phyloP scores from a whole-genome alignment of 2,888 invertebrate species.

The Oxyteleia sp. region DNA sequence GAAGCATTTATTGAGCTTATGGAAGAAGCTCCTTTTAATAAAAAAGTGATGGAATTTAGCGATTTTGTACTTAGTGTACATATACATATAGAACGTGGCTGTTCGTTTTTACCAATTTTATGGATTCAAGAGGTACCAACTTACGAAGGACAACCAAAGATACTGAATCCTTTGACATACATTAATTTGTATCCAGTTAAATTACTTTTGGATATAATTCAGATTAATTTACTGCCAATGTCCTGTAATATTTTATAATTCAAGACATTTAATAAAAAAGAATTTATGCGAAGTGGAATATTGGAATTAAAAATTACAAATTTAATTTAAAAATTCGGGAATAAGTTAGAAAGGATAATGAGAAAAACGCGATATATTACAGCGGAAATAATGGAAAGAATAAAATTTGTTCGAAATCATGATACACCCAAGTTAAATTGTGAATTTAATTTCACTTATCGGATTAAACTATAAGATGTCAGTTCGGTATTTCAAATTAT shows the following conservation, averaged over 20 bases:
- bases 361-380: constrained; percentile 11
- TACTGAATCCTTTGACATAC: too few species aligned
- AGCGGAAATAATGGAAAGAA: constrained; percentile 3
- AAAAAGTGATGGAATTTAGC: too few species aligned
- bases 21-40: too few species aligned
- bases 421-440: constrained; percentile 32
- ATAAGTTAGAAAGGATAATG: background rate
- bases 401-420: constrained; percentile 33
- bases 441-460: constrained; percentile 36
- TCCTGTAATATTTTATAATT: constrained; percentile 22
- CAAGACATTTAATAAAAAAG: background rate
- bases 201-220: too few species aligned
- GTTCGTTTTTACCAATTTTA: too few species aligned
- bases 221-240: too few species aligned
- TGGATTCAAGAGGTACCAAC: too few species aligned
- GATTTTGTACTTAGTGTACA: too few species aligned
- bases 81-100: too few species aligned
- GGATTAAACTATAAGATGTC: constrained; percentile 43
- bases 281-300: background rate
- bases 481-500: constrained; percentile 35
- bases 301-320: background rate
- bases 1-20: too few species aligned
- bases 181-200: too few species aligned
- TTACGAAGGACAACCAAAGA: too few species aligned
- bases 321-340: constrained; percentile 15